Evolutionary conservation across 2,888 invertebrate species (phyloP), one percentile per base, ranked within the genome.

Genomic region (Diaprepes abbreviatus): DNA sequence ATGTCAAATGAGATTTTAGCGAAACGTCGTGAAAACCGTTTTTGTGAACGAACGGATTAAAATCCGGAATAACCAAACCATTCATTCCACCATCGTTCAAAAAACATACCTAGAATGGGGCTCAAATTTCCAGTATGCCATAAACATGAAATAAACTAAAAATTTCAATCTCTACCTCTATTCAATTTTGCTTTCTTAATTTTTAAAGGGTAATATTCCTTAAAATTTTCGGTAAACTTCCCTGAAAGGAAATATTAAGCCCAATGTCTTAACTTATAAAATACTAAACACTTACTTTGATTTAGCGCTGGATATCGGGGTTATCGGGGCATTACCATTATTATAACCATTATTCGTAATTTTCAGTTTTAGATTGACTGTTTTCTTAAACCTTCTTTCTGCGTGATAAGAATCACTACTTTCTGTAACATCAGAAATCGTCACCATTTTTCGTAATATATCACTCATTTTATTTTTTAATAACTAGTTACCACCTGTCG

Each of bases 301-400:
- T 21, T 48, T 60, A 35, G 17, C 6, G 16, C 60, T 60, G 16
- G 10, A 2, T 5, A 16, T 35, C n/a, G 60, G 60, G 6, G 62
- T 38, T 16, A 17, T 2, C 7, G 60, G 14, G 4, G 38, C 43
- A 38, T 24, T 52, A 2, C 16, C n/a, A 36, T 12, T 52, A n/a
- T 19, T 48, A 9, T 28, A 7, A 16, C 28, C 38, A 31, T 2
- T 12, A 35, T 16, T n/a, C 1, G 6, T 35, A 10, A 68, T 57
- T 48, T 57, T 55, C 6, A 68, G 19, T 35, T 40, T 63, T 12
- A 68, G 35, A 24, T 50, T 63, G 9, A 60, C 50, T 5, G 54
- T 38, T 63, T 68, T 68, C 38, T 63, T 62, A 17, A 68, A 68
- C 3, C 68, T 9, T 12, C 63, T 24, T 9, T 40, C 60, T 52